A percentile compares a stretch with the other conserved stretches of the same genome.
Evolutionary conservation across 1,140 invertebrate genomes (phyloP).

Genomic region (Araneus ventricosus): DNA sequence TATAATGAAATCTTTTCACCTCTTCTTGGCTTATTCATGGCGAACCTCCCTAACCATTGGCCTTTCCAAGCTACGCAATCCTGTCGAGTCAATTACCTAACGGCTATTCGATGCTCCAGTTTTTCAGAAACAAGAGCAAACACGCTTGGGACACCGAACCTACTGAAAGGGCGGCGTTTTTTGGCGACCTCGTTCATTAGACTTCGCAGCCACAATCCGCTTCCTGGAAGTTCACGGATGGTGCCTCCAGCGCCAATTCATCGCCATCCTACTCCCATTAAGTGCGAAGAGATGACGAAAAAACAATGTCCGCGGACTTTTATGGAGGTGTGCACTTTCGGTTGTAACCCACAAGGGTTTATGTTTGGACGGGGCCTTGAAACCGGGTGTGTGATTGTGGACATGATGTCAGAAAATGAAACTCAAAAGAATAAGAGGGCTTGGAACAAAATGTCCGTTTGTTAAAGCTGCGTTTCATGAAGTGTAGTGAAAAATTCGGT

Average conservation of each 20-base stretch:
- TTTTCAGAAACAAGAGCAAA: slow-evolving; percentile 49
- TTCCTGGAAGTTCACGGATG: slow-evolving; percentile 43
- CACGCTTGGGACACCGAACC: slow-evolving; percentile 43
- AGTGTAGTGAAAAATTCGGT: no score
- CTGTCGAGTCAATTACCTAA: slow-evolving; percentile 16
- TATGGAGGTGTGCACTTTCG: neutral
- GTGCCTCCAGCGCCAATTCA: neutral
- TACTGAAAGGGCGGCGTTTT: slow-evolving; percentile 55
- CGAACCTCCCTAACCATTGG: slow-evolving; percentile 7
- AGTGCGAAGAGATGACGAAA: neutral
- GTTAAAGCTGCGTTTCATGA: no score
- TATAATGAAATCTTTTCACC: neutral
- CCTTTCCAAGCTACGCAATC: neutral
- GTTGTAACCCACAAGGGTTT: neutral
- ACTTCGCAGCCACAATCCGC: slow-evolving; percentile 24
- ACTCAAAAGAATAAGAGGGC: no score
- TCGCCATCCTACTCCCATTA: slow-evolving; percentile 4
- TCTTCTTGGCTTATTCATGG: no score
- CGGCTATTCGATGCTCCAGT: slow-evolving; percentile 13
- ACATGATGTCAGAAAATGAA: neutral
- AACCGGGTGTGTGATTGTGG: neutral
- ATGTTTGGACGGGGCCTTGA: neutral
- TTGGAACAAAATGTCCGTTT: no score
- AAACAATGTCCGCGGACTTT: neutral
- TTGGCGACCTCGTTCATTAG: slow-evolving; percentile 49